Evolutionary conservation across 2,113 vertebrate species (phyloP).

Genomic region (Excalfactoria chinensis): DNA sequence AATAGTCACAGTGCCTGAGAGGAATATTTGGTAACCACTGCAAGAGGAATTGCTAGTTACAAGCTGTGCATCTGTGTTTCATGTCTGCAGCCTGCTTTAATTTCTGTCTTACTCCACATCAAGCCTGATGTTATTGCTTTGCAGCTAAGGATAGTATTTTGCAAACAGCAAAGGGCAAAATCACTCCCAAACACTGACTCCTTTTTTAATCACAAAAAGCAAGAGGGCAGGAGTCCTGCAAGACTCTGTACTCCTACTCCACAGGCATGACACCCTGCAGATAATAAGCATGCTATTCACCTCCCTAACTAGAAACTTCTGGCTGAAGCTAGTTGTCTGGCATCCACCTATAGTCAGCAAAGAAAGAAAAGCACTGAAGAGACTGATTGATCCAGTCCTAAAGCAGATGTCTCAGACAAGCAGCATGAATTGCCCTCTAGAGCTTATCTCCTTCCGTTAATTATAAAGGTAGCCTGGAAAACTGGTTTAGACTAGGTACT

Average conservation of each 20-base stretch:
- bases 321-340: background rate
- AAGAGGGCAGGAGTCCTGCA: background rate
- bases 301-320: background rate
- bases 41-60: background rate
- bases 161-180: conserved; percentile 23
- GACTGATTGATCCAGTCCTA: conserved; percentile 29
- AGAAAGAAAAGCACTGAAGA: conserved; percentile 33
- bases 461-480: conserved; percentile 43
- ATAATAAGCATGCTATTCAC: conserved; percentile 25
- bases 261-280: background rate
- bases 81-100: background rate
- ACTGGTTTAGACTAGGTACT: conserved; percentile 44
- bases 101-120: background rate
- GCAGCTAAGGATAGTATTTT: background rate
- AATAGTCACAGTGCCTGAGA: background rate
- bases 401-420: conserved; percentile 40
- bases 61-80: background rate
- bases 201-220: conserved; percentile 17
- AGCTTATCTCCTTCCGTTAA: conserved; percentile 52
- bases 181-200: conserved; percentile 1
- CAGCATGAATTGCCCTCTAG: conserved; percentile 54
- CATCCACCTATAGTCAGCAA: background rate
- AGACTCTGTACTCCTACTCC: background rate
- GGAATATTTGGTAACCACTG: background rate
- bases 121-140: background rate